These are phyloP conservation scores for Melozone crissalis DNA, from an alignment of 2,113 vertebrate genomes.

Conservation along the genomic window DNA sequence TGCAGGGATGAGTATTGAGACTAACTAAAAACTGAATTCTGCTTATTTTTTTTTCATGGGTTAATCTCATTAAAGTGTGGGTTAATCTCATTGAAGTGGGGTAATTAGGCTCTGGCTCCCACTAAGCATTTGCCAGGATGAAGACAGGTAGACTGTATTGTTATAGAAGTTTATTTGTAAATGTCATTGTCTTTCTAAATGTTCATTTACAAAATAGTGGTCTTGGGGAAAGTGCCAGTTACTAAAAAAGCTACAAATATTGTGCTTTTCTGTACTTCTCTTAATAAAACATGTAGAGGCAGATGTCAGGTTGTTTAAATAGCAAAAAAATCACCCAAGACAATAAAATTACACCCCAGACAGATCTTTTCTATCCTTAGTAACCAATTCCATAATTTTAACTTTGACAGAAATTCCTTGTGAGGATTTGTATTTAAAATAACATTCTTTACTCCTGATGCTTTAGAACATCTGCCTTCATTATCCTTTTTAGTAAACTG, in stretches of 20 bases:
- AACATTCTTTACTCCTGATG: neutral
- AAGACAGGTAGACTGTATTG: neutral
- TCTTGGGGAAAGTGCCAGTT: neutral
- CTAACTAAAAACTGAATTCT: neutral
- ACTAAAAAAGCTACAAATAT: neutral
- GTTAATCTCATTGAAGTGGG: neutral
- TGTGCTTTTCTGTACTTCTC: neutral
- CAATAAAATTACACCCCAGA: neutral
- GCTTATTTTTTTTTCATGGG: neutral
- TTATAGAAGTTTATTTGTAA: neutral
- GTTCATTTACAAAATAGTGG: neutral
- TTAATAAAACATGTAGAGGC: neutral
- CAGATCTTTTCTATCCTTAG: neutral
- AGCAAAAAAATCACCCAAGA: neutral
- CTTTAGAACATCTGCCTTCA: neutral
- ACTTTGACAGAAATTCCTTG: neutral
- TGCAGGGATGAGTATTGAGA: neutral
- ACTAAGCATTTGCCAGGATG: neutral
- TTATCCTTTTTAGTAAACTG: neutral
- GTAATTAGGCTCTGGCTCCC: neutral
- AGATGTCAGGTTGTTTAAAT: neutral
- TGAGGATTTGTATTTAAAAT: neutral
- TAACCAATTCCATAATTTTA: neutral
- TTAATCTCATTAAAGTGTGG: neutral
- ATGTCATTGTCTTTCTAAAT: neutral